phyloP scores from a whole-genome alignment of 2,113 vertebrate genomes.

The Etheostoma spectabile region DNA sequence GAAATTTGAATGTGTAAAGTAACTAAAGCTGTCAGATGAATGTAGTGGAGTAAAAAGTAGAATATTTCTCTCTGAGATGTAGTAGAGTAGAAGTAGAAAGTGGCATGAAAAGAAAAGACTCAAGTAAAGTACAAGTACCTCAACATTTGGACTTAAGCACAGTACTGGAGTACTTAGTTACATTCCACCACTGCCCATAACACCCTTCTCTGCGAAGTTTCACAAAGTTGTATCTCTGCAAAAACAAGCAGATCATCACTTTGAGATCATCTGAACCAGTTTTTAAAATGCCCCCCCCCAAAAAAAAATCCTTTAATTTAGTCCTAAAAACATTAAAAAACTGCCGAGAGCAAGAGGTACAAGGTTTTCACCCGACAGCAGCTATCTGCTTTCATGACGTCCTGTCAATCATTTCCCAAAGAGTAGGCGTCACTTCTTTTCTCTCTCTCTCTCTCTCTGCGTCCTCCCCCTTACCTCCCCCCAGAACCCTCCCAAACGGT shows the following conservation, averaged over 20 bases:
- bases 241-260: neutral
- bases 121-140: too few species aligned
- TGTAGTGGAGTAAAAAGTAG: too few species aligned
- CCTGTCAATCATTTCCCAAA: constrained; percentile 71
- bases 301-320: constrained; percentile 19
- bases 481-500: constrained; percentile 44
- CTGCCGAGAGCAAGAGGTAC: constrained; percentile 25
- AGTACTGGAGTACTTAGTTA: too few species aligned
- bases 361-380: constrained; percentile 58
- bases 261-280: constrained; percentile 21
- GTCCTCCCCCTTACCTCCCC: constrained; percentile 7
- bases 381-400: constrained; percentile 67
- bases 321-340: constrained; percentile 40
- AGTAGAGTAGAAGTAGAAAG: too few species aligned
- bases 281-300: constrained; percentile 12
- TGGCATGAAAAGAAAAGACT: too few species aligned
- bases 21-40: too few species aligned
- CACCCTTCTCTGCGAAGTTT: neutral
- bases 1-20: too few species aligned
- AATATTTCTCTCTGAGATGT: too few species aligned
- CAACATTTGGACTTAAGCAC: too few species aligned
- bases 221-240: too few species aligned
- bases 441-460: neutral
- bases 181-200: neutral
- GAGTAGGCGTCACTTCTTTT: constrained; percentile 70